These are phyloP conservation scores for Synergus umbraculus DNA, from an alignment of 2,888 invertebrate species.

Conservation along the genomic window DNA sequence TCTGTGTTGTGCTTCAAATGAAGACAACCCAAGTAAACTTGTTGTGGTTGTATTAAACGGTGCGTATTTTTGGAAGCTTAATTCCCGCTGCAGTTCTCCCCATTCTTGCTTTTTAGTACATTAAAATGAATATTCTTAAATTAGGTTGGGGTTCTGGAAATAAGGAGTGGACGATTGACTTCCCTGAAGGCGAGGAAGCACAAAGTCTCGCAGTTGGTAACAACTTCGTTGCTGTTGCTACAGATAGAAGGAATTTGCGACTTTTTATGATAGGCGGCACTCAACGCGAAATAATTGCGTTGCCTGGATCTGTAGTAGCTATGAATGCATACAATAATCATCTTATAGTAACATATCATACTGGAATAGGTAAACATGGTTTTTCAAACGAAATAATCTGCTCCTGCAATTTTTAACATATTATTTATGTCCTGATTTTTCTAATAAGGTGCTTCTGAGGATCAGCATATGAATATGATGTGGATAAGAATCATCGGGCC, in stretches of 20 bases:
- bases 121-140: slow-evolving; percentile 22
- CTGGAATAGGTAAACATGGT: slow-evolving; percentile 76
- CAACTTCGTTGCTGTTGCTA: slow-evolving; percentile 89
- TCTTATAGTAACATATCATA: slow-evolving; percentile 84
- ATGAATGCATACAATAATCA: slow-evolving; percentile 82
- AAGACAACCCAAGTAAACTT: slow-evolving; percentile 82
- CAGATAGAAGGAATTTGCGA: slow-evolving; percentile 86
- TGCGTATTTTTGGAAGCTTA: slow-evolving; percentile 42
- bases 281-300: slow-evolving; percentile 87
- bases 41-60: slow-evolving; percentile 73
- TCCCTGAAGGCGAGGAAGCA: slow-evolving; percentile 89
- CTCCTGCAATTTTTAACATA: too few species aligned
- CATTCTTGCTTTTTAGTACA: background rate
- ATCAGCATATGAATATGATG: slow-evolving; percentile 80
- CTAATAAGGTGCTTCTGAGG: slow-evolving; percentile 75
- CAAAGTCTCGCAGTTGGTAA: slow-evolving; percentile 82
- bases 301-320: slow-evolving; percentile 87
- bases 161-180: slow-evolving; percentile 91
- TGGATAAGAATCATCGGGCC: slow-evolving; percentile 78
- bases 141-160: slow-evolving; percentile 81
- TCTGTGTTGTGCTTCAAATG: slow-evolving; percentile 81
- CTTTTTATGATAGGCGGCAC: slow-evolving; percentile 92
- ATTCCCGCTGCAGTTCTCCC: background rate
- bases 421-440: slow-evolving; percentile 24
- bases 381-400: background rate